phyloP scores from a whole-genome alignment of 2,797 vertebrate species.

The Characodon lateralis region DNA sequence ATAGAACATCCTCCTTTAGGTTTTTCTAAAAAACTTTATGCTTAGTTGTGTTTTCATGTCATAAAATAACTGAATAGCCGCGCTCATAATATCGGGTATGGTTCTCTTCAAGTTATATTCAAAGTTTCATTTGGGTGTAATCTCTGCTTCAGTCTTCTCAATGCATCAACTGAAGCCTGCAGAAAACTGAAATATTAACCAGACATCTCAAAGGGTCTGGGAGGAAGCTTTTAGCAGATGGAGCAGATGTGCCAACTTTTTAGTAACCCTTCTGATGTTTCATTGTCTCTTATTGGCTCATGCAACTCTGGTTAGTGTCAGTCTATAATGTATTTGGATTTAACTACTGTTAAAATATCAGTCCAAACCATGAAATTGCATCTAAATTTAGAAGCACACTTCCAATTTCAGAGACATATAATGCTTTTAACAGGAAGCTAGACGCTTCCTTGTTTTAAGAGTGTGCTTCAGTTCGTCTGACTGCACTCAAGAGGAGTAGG shows the following conservation, averaged over 20 bases:
- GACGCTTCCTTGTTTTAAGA: not conserved
- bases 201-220: not conserved
- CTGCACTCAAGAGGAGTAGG: constrained; percentile 23
- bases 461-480: constrained; percentile 19
- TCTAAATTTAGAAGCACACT: not conserved
- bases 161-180: not conserved
- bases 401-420: not conserved
- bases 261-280: not conserved
- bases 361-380: not conserved
- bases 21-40: too few relatives aligned
- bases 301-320: not conserved
- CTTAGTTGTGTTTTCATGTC: not conserved
- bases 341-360: not conserved
- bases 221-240: not conserved
- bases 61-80: not conserved
- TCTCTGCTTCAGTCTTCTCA: not conserved
- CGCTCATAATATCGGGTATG: not conserved
- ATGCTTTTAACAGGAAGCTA: constrained; percentile 12
- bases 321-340: not conserved
- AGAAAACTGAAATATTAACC: not conserved
- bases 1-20: too few relatives aligned
- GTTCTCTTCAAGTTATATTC: not conserved
- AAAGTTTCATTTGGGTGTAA: not conserved
- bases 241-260: not conserved
- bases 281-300: not conserved